Conservation (phyloP, 2,113 vertebrate genomes). For the Gyps fulvus region DNA sequence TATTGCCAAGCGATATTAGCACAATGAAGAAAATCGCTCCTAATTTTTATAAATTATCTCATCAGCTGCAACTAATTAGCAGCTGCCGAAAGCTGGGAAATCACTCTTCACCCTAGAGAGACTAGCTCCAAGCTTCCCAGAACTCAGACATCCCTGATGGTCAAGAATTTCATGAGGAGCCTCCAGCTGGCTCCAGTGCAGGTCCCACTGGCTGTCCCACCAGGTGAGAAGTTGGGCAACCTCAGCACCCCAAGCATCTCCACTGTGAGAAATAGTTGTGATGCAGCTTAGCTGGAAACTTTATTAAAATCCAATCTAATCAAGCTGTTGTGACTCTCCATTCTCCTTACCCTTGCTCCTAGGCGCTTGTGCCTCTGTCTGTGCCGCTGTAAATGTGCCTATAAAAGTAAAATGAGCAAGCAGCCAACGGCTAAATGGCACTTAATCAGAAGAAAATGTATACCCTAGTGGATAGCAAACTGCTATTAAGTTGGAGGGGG, state of each 20-base stretch:
- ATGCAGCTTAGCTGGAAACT: slow-evolving; percentile 62
- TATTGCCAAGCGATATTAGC: slow-evolving; percentile 63
- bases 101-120: background rate
- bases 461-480: slow-evolving; percentile 66
- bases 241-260: background rate
- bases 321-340: slow-evolving; percentile 16
- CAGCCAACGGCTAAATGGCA: slow-evolving; percentile 68
- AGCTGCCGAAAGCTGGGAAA: slow-evolving; percentile 54
- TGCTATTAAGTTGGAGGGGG: slow-evolving; percentile 4
- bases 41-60: slow-evolving; percentile 82
- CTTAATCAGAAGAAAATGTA: slow-evolving; percentile 70
- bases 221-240: background rate
- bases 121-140: background rate
- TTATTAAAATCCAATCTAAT: slow-evolving; percentile 72
- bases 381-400: slow-evolving; percentile 50
- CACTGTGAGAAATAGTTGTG: background rate
- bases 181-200: background rate
- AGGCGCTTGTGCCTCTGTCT: slow-evolving; percentile 56
- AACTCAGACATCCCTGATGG: background rate
- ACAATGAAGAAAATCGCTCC: slow-evolving; percentile 73
- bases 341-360: slow-evolving; percentile 66
- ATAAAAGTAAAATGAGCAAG: slow-evolving; percentile 68
- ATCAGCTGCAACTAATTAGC: slow-evolving; percentile 78
- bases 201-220: background rate
- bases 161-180: background rate